Base-by-base conservation (phyloP, 2,797 vertebrate species). In the Labroides dimidiatus region DNA sequence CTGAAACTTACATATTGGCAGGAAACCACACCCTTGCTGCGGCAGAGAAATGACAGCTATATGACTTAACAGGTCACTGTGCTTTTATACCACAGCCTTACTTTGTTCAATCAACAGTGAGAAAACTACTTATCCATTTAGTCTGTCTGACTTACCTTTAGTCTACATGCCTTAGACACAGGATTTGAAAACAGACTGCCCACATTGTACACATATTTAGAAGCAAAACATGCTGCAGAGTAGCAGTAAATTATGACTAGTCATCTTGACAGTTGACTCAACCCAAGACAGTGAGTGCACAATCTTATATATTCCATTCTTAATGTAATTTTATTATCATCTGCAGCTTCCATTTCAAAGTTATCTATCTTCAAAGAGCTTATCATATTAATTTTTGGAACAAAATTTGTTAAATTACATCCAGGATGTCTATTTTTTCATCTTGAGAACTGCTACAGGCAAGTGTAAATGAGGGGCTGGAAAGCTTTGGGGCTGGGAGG, bases 1-100 rank as follows among this genome's bases (percentile, higher is more conserved):
- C 1, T 33, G 23, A 30, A 54, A 48, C 12, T 24, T 41, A 4
- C 1, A 7, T 16, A 27, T 20, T 39, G 1, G 54, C 20, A 82
- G 72, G 58, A 81, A 75, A 56, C 76, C 65, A 62, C 68, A 49
- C 72, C 59, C 67, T 39, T 1, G 1, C 30, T 20, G 10, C 4
- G 15, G 15, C 10, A 45, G 50, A 37, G 6, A 23, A 15, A 13
- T n/a, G 20, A 6, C 4, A 10, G 45, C 11, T 49, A 27, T 1
- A 10, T 47, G 17, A 69, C 21, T 48, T 50, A 21, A 3, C 4
- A 15, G 3, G 4, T 41, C 7, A n/a, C 20, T 19, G 36, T 27
- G 41, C 43, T 19, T 7, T 19, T 3, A 7, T n/a, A 0, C 10
- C 1, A 13, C 9, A 19, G n/a, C 13, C 23, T n/a, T 37, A 12